phyloP scores from a whole-genome alignment of 2,888 invertebrate species.

The Drosophila formosana region DNA sequence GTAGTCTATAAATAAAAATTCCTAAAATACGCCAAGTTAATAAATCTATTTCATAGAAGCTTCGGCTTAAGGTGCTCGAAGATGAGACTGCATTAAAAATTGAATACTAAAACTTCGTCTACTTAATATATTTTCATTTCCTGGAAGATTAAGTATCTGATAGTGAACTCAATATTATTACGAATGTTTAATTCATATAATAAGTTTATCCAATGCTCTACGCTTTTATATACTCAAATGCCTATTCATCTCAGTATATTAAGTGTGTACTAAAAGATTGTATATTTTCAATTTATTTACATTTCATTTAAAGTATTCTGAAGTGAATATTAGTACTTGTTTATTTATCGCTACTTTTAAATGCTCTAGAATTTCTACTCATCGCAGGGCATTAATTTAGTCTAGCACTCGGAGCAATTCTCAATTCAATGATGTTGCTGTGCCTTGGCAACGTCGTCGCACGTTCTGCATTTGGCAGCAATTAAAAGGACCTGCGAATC shows the following conservation, averaged over 20 bases:
- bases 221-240: not conserved
- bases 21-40: too few species aligned
- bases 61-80: too few species aligned
- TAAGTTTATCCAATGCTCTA: not conserved
- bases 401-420: not conserved
- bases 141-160: not conserved
- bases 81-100: not conserved
- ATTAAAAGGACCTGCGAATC: conserved; percentile 64
- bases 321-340: too few species aligned
- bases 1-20: too few species aligned
- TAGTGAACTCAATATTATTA: not conserved
- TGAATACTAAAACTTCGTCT: not conserved
- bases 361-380: not conserved
- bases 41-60: too few species aligned
- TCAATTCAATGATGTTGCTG: not conserved
- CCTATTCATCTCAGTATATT: not conserved
- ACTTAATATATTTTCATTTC: not conserved
- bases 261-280: too few species aligned
- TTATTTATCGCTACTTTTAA: too few species aligned
- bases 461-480: conserved; percentile 52
- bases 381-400: not conserved
- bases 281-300: too few species aligned
- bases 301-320: too few species aligned
- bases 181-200: not conserved
- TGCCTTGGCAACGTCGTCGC: conserved; percentile 1